Base-by-base conservation (phyloP, 92 coral and sea anemone genomes). In the Porites cylindrica region DNA sequence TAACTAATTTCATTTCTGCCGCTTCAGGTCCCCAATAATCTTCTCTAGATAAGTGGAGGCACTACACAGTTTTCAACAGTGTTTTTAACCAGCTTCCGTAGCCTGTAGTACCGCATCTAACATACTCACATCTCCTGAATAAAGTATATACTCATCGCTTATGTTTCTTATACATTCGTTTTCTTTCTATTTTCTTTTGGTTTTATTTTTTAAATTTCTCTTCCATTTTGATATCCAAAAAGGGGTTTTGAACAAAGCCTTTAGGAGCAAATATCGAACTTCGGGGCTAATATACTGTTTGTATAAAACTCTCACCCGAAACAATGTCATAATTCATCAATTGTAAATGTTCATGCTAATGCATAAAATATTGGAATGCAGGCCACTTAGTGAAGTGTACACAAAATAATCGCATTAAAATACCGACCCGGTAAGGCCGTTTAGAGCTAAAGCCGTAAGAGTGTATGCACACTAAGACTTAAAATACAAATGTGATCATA, bases 351-450 rank as follows among this genome's bases (percentile, higher is more conserved):
- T 43, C 23, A 65, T 32, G 84, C 74, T 17, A 23, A 13, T 29
- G 51, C 47, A 38, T 38, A 38, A 18, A 79, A 66, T 51, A 66
- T 66, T 79, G 43, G 51, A 70, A 58, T 70, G 53, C 71, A 68
- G 77, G 19, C 56, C 69, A 82, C 86, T 82, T 82, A 82, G 77
- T 3, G 67, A 66, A 54, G 18, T 14, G 66, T 53, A 26, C 10
- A 68, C 66, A 56, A 70, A 70, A 82, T 70, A 70, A 82, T 82
- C 69, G 86, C 69, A 81, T 81, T 81, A 81, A 78, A 78, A 78
- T 78, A 78, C 82, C 82, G 72, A 63, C n/a, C 47, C 51, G 43
- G 12, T 14, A 64, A 51, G 51, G 13, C 60, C 69, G 54, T 63
- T 58, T 78, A 8, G 70, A 78, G 71, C 43, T 78, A 20, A 19